phyloP scores from a whole-genome alignment of 37 sponge, comb jelly and placozoan genomes.

The Eunapius fragilis region DNA sequence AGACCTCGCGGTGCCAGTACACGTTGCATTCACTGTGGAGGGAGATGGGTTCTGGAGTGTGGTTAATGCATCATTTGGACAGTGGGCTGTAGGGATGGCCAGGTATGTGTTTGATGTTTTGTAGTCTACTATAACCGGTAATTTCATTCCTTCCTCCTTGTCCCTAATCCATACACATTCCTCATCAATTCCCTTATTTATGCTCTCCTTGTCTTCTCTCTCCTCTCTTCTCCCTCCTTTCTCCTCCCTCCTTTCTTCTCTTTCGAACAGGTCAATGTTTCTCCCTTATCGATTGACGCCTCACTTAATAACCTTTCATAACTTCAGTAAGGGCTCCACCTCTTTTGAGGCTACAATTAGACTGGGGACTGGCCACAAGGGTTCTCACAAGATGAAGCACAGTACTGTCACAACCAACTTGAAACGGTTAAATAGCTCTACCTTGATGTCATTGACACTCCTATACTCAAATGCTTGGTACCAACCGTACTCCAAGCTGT shows the following conservation, averaged over 20 bases:
- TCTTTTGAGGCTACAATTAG: conserved; percentile 15
- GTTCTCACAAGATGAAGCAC: conserved; percentile 8
- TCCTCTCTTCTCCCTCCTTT: not conserved
- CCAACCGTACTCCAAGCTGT: conserved; percentile 23
- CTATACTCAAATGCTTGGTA: conserved; percentile 44
- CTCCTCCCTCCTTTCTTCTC: not conserved
- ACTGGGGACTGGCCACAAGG: conserved; percentile 43
- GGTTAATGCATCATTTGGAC: conserved; percentile 9
- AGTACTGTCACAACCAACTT: not conserved
- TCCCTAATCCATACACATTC: no score
- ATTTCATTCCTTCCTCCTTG: not conserved
- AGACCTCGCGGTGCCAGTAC: not conserved
- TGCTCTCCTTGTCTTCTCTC: no score
- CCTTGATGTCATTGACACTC: not conserved
- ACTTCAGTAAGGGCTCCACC: conserved; percentile 16
- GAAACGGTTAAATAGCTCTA: not conserved
- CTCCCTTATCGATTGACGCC: conserved; percentile 43
- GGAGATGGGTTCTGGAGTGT: conserved; percentile 33
- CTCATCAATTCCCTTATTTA: no score
- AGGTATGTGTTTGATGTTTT: conserved; percentile 7
- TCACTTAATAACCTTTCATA: conserved; percentile 9
- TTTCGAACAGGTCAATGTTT: conserved; percentile 31
- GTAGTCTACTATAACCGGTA: not conserved
- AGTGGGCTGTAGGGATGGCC: conserved; percentile 10
- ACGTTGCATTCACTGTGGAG: conserved; percentile 12